Conservation (phyloP, 2,888 invertebrate genomes). For the Luperina testacea region DNA sequence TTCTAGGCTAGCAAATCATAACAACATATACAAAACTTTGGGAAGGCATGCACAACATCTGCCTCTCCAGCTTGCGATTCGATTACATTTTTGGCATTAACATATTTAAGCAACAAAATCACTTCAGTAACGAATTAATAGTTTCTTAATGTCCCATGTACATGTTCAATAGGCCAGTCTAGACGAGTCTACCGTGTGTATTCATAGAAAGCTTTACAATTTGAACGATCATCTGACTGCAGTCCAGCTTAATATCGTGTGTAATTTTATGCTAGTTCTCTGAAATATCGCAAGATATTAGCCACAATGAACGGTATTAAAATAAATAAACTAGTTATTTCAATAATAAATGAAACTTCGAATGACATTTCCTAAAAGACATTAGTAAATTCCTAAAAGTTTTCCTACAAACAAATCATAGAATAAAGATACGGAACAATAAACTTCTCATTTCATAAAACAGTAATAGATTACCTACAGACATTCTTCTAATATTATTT, state of each 20-base stretch:
- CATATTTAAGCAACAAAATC: not conserved
- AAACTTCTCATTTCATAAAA: not conserved
- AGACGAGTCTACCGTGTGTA: not conserved
- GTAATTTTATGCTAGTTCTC: not conserved
- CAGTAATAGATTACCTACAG: not conserved
- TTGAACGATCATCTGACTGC: not conserved
- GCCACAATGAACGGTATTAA: not conserved
- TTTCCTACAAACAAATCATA: not conserved
- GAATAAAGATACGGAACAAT: not conserved
- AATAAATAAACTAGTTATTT: not conserved
- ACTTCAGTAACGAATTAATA: slow-evolving; percentile 1
- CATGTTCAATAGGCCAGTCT: not conserved
- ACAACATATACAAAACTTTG: too few species aligned
- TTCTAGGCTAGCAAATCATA: not conserved
- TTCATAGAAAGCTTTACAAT: not conserved
- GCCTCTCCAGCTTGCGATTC: not conserved
- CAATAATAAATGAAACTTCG: not conserved
- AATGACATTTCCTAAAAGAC: not conserved
- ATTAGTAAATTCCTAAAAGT: not conserved
- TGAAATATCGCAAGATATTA: too few species aligned
- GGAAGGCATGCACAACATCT: not conserved
- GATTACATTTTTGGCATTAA: too few species aligned
- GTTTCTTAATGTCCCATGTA: not conserved
- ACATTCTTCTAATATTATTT: not conserved
- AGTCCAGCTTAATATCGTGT: not conserved